Base-by-base conservation (phyloP, 2,797 vertebrate species). In the Notoglanidium macrostoma region DNA sequence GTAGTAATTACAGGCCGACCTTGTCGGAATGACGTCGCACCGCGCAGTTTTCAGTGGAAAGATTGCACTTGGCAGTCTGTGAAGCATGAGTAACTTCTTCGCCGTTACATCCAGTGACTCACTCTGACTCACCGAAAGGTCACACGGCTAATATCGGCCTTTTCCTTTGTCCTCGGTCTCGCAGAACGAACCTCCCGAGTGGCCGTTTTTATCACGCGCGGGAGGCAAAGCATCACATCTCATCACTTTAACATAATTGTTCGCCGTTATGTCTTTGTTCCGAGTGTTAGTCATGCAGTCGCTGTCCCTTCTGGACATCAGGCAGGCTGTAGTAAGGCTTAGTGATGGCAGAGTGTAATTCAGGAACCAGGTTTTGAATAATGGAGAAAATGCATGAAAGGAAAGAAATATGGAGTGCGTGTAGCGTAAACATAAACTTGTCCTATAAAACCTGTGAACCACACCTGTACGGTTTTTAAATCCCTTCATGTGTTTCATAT, bases 41-140 rank as follows among this genome's bases (percentile, higher is more conserved):
- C 12, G 55, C 54, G 49, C 29, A 65, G 73, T 44, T 86, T 55
- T 68, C 63, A 54, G 57, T 65, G 74, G 85, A 86, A 86, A 85
- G 73, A 21, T 85, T 65, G 55, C 84, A 17, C 84, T 59, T 35
- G 73, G 59, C 55, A 78, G 76, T 54, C 63, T 80, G 85, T 44
- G 63, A 57, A 70, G 59, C 61, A 57, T 86, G 76, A 86, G 74
- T 70, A 44, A 80, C 63, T 70, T 35, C 73, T 77, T 49, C 84
- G 6, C 59, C 46, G n/a, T 51, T 78, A 65, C 73, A 17, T 85
- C 73, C 73, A 63, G 29, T 85, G 81, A 85, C 85, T 63, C 78
- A 87, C 40, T 26, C 54, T 82, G 78, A 73, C 85, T 86, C 77
- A 82, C 54, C 54, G 11, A 73, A 81, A 86, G 85, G 78, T 86